A percentile compares a stretch with the other conserved stretches of the same genome.
Conservation (phyloP, 2,888 invertebrate genomes). For the Xiphydria camelus region DNA sequence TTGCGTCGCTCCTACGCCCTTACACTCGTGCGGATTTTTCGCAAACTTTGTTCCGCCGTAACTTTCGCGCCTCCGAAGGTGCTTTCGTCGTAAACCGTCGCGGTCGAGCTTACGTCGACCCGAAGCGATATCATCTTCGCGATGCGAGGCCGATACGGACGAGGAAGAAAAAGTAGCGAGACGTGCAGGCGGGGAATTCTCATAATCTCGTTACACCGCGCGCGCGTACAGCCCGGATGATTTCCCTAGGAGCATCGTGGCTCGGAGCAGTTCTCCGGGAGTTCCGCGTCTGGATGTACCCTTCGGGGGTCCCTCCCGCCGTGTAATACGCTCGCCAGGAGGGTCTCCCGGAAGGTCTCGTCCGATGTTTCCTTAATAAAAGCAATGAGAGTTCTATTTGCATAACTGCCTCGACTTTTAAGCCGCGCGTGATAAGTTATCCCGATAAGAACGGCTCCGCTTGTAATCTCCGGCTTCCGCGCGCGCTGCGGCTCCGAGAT, state of each 20-base stretch:
- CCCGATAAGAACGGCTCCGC: constrained; percentile 20
- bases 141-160: too few relatives aligned
- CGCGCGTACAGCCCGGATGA: constrained; percentile 42
- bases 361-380: constrained; percentile 5
- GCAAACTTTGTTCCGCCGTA: too few relatives aligned
- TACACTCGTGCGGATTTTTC: too few relatives aligned
- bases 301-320: constrained; percentile 4
- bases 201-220: constrained; percentile 40
- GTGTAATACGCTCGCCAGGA: background rate
- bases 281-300: constrained; percentile 22
- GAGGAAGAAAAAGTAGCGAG: background rate
- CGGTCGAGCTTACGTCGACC: too few relatives aligned
- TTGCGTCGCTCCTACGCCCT: too few relatives aligned
- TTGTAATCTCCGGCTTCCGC: constrained; percentile 17
- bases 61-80: too few relatives aligned
- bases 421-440: constrained; percentile 25
- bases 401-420: constrained; percentile 29
- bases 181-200: constrained; percentile 31
- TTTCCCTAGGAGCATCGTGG: constrained; percentile 35
- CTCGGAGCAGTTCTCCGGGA: constrained; percentile 18
- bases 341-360: background rate
- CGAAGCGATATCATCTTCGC: too few relatives aligned
- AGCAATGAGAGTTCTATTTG: constrained; percentile 26
- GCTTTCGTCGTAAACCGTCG: too few relatives aligned
- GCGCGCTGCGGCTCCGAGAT: background rate